Percentiles rank a stretch among this genome's conserved stretches.
Evolutionary conservation across 2,797 vertebrate genomes (phyloP).

Genomic region (Benthosema pterotum): DNA sequence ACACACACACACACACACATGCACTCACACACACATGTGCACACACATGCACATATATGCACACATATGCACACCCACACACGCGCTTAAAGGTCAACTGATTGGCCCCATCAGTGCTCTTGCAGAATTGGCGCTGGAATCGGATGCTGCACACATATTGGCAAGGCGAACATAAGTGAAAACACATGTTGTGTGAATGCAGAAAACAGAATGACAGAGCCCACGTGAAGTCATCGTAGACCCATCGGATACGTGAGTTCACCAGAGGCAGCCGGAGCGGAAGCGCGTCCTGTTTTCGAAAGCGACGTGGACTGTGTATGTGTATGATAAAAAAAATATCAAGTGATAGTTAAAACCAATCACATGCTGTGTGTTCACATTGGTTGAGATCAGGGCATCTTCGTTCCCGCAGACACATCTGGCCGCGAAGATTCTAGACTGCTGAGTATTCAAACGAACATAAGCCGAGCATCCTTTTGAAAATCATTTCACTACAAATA

Average conservation of each 20-base stretch:
- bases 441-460: conserved; percentile 28
- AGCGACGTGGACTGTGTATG: conserved; percentile 33
- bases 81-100: conserved; percentile 23
- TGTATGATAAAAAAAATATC: neutral
- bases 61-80: conserved; percentile 31
- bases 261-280: conserved; percentile 18
- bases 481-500: conserved; percentile 10
- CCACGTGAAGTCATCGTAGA: conserved; percentile 48
- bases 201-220: conserved; percentile 56
- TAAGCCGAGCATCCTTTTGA: conserved; percentile 7
- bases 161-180: conserved; percentile 69
- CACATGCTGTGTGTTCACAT: conserved; percentile 7
- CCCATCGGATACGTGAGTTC: conserved; percentile 37
- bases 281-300: conserved; percentile 60
- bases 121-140: conserved; percentile 48
- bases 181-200: conserved; percentile 76
- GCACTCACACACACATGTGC: conserved; percentile 17
- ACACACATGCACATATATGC: conserved; percentile 23
- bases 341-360: conserved; percentile 11
- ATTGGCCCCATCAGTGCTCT: conserved; percentile 56
- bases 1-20: conserved; percentile 33
- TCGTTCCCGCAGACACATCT: conserved; percentile 1
- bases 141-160: conserved; percentile 48
- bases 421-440: neutral
- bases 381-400: neutral